Evolutionary conservation across 2,888 invertebrate genomes (phyloP), one percentile per base, ranked within the genome.

Genomic region (Synanthedon vespiformis): DNA sequence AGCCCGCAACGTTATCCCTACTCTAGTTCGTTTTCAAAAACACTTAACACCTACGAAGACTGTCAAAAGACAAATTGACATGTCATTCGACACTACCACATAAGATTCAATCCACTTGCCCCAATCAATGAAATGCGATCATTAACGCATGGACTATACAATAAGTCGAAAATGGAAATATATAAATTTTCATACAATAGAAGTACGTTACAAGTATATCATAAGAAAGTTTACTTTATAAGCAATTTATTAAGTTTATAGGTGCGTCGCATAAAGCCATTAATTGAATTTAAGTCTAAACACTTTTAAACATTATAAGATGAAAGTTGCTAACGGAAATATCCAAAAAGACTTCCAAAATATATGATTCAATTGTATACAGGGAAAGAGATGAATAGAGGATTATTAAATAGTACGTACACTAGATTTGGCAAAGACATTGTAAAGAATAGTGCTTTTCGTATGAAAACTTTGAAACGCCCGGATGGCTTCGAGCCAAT

Each of bases 281-380:
- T 70, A 63, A 54, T 65, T 61, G 60, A 70, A 70, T 74, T 59
- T 70, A 70, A 61, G 67, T 65, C 61, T 61, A 58, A 59, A 63
- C 72, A 77, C 65, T 60, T 22, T 70, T 14, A 12, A 18, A 48
- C 22, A 4, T 34, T 34, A 22, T 70, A 74, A 61, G 63, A 71
- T 73, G 76, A 76, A 67, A 74, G 68, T 74, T 63, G 70, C 74
- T 80, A 74, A 77, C 70, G 79, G 80, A 80, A 76, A 74, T 80
- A 80, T 80, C 79, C 79, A 80, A 80, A 44, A 80, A 82, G 69
- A 75, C 72, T 64, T 81, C 79, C 74, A 81, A 81, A 81, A 80
- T 75, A 80, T 74, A 75, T 71, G 62, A 67, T 69, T 70, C 73
- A 72, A 73, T 72, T 73, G 71, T 66, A 66, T 70, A 67, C 68